phyloP scores from a whole-genome alignment of 2,113 vertebrate genomes.

The Saimiri boliviensis region DNA sequence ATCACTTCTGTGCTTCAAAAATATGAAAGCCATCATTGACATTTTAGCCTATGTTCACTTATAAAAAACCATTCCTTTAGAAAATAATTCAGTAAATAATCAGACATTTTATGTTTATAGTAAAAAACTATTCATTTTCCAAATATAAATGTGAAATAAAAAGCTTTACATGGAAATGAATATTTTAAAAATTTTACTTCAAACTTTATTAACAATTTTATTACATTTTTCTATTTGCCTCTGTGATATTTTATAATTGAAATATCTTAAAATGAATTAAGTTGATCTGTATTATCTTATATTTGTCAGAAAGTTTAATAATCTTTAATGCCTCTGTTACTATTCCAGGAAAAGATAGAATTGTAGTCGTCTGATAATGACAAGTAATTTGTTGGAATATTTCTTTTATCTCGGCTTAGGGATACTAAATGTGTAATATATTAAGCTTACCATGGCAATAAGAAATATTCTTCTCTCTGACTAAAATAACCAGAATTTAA shows the following conservation, averaged over 20 bases:
- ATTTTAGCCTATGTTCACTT: neutral
- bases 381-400: neutral
- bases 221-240: neutral
- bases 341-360: neutral
- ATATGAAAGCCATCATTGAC: neutral
- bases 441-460: neutral
- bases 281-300: neutral
- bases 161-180: neutral
- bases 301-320: slow-evolving; percentile 7
- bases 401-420: neutral
- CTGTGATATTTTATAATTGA: neutral
- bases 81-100: neutral
- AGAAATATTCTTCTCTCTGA: neutral
- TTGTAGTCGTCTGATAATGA: neutral
- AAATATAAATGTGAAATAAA: neutral
- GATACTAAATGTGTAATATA: neutral
- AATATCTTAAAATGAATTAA: slow-evolving; percentile 21
- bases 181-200: neutral
- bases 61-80: neutral
- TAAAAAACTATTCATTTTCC: neutral
- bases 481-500: slow-evolving; percentile 6
- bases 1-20: neutral
- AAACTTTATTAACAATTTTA: neutral
- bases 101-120: neutral
- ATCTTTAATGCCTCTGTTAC: neutral